Conservation (phyloP, 1,140 invertebrate species). For the Lucilia cuprina region DNA sequence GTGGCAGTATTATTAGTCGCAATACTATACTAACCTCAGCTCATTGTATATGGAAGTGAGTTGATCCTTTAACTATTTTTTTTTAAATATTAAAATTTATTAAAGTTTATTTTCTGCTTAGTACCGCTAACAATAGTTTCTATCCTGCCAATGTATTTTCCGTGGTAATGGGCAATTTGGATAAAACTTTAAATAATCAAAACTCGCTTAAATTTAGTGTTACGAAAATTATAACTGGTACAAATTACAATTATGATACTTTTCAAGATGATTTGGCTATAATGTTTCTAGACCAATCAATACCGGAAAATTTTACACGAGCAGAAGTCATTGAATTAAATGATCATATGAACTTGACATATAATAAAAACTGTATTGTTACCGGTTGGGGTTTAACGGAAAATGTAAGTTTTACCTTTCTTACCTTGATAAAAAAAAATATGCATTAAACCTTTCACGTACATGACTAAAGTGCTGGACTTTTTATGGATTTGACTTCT, state of each 20-base stretch:
- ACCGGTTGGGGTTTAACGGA: slow-evolving; percentile 52
- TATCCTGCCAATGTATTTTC: background rate
- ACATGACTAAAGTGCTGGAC: too few species aligned
- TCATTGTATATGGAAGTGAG: slow-evolving; percentile 46
- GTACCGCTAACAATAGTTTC: background rate
- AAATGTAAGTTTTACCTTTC: slow-evolving; percentile 46
- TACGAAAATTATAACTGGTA: slow-evolving; percentile 35
- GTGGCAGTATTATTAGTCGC: slow-evolving; percentile 43
- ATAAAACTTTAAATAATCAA: slow-evolving; percentile 32
- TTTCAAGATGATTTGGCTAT: slow-evolving; percentile 44
- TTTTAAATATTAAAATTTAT: background rate
- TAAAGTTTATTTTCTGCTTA: background rate
- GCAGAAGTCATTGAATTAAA: background rate
- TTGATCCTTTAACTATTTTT: background rate
- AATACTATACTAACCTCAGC: slow-evolving; percentile 46
- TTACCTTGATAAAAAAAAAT: too few species aligned
- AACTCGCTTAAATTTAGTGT: slow-evolving; percentile 39
- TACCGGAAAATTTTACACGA: background rate
- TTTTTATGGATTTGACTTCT: too few species aligned
- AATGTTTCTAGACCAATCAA: slow-evolving; percentile 34
- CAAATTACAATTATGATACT: slow-evolving; percentile 24
- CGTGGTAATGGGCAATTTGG: slow-evolving; percentile 45
- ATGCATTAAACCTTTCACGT: too few species aligned
- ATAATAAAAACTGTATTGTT: slow-evolving; percentile 40
- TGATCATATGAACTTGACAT: background rate